A percentile compares a stretch with the other conserved stretches of the same genome.
Evolutionary conservation across 2,113 vertebrate species (phyloP).

Genomic region (Semnornis frantzii): DNA sequence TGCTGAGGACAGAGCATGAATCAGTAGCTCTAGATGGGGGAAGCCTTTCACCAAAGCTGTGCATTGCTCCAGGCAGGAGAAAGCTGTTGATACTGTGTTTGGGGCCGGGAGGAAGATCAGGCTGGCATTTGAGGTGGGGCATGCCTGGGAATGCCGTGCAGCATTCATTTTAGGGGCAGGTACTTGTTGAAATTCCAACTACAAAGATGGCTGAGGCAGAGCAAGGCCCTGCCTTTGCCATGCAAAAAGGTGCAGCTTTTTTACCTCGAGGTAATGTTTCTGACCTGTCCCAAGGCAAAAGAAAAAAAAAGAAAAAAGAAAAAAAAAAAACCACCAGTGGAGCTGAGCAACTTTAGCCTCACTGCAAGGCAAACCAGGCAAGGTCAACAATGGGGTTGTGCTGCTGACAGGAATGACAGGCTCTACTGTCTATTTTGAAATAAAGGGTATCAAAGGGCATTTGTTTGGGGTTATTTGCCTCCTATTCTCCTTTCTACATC

Average conservation of each 20-base stretch:
- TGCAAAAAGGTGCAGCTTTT: neutral
- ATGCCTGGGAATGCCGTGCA: constrained; percentile 46
- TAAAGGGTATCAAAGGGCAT: neutral
- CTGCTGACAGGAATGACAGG: neutral
- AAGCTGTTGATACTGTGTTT: constrained; percentile 7
- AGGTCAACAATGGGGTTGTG: neutral
- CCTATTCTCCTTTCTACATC: neutral
- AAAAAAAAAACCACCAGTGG: neutral
- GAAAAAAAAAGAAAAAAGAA: neutral
- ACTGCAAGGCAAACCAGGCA: neutral
- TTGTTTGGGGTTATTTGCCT: neutral
- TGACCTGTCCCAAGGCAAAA: constrained; percentile 1
- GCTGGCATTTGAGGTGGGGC: constrained; percentile 5
- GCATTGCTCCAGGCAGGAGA: neutral
- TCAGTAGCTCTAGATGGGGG: neutral
- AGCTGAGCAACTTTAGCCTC: neutral
- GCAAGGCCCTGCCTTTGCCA: neutral
- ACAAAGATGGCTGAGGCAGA: neutral
- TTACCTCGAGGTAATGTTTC: neutral
- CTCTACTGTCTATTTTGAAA: neutral
- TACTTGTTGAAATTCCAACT: constrained; percentile 59
- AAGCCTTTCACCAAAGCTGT: neutral
- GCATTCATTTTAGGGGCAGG: constrained; percentile 61
- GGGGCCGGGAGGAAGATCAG: constrained; percentile 14
- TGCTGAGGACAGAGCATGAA: neutral